These are phyloP conservation scores for Rhodophaea formosa DNA, from an alignment of 2,888 invertebrate species.

Conservation along the genomic window DNA sequence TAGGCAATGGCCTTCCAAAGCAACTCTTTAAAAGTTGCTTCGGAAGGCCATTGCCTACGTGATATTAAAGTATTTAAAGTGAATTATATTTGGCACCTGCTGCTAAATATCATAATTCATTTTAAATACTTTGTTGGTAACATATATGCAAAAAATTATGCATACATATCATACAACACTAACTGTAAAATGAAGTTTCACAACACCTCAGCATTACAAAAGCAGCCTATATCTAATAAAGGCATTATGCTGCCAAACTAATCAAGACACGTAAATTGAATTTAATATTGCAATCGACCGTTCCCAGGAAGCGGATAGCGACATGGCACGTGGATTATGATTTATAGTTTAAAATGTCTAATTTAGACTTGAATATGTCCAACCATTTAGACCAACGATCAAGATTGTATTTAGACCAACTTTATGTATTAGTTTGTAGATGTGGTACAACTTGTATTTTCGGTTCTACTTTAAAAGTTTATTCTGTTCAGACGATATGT, in stretches of 20 bases:
- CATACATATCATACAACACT: no score
- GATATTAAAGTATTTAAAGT: no score
- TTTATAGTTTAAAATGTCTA: slow-evolving; percentile 21
- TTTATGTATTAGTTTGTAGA: slow-evolving; percentile 13
- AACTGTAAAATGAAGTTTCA: slow-evolving; percentile 10
- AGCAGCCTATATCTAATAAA: slow-evolving; percentile 49
- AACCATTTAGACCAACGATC: no score
- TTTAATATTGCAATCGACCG: slow-evolving; percentile 66
- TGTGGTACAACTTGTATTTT: not conserved
- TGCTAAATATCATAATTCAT: no score
- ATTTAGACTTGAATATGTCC: slow-evolving; percentile 12
- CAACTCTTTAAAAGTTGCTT: no score
- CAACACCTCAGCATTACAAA: slow-evolving; percentile 32
- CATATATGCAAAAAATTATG: no score
- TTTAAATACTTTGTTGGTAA: no score
- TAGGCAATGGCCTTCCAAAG: no score
- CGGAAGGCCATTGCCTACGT: no score
- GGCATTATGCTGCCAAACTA: slow-evolving; percentile 61
- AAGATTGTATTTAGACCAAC: slow-evolving; percentile 1
- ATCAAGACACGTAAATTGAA: slow-evolving; percentile 71
- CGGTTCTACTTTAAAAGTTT: not conserved
- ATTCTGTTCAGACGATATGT: no score
- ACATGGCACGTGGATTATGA: slow-evolving; percentile 26
- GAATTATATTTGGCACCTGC: no score
- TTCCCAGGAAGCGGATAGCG: slow-evolving; percentile 16